Base-by-base conservation (phyloP, 2,113 vertebrate genomes). In the Hylia prasina region DNA sequence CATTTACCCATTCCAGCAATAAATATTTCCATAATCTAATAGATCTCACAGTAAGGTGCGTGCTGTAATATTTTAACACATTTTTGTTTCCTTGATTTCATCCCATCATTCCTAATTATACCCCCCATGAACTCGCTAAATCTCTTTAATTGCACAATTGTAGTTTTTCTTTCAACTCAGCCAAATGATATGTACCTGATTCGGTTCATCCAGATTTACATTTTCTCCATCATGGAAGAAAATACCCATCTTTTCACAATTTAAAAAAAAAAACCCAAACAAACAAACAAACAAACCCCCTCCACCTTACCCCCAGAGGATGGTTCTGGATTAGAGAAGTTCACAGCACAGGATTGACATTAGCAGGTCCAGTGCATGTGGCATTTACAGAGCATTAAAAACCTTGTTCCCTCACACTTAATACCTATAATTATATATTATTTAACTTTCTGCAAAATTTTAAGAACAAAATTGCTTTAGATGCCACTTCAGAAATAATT, bases 41-140 rank as follows among this genome's bases (percentile, higher is more conserved):
- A 95, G 77, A 91, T 87, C 37, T 93, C 89, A 93, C 53, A 95
- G 75, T 92, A 73, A 84, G 73, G 40, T 10, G 50, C 61, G 71
- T 0, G 15, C 44, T 71, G 31, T 51, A 93, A 80, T 93, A 94
- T 89, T 90, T 82, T 72, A 91, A 57, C 57, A 94, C 37, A 50
- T 81, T 93, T 93, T 94, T 94, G 50, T 82, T 95, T 91, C 77
- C 48, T 91, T 84, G 73, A 91, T 93, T 96, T 97, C 45, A 82
- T 91, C 65, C 93, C 73, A 81, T 91, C 73, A 71, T 89, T 97
- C 56, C 54, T 94, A 97, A 93, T 94, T 94, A 96, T 60, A 91
- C 57, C 73, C 73, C 73, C 73, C 69, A 76, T 61, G 89, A 96
- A 64, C 81, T 89, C 2, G 0, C 57, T 89, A 91, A 94, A 83